Evolutionary conservation across 2,888 invertebrate species (phyloP).

Genomic region (Drosophila birchii): DNA sequence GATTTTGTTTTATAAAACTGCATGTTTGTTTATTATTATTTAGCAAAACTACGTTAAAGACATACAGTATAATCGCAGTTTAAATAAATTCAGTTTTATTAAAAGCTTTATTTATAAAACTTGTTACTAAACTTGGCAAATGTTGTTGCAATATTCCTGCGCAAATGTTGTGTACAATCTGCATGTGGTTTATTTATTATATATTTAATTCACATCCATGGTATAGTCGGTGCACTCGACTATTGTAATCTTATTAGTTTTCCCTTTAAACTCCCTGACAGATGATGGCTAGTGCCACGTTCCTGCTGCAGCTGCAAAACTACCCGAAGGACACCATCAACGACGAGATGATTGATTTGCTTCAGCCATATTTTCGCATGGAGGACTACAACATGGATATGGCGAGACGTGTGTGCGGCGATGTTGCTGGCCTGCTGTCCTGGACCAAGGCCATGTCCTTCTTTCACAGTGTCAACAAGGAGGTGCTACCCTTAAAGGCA

Average conservation of each 20-base stretch:
- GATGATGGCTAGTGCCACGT: slow-evolving; percentile 98
- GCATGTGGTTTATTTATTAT: background rate
- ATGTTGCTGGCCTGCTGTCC: slow-evolving; percentile 96
- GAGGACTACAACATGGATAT: slow-evolving; percentile 99
- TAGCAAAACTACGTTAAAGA: background rate
- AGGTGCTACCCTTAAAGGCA: slow-evolving; percentile 96
- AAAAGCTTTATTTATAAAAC: background rate
- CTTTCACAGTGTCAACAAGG: slow-evolving; percentile 98
- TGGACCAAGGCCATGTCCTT: slow-evolving; percentile 99
- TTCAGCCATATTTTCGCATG: slow-evolving; percentile 96
- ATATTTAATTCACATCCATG: background rate
- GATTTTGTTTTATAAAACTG: too few relatives aligned
- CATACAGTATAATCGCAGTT: too few relatives aligned
- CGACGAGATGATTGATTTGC: slow-evolving; percentile 97
- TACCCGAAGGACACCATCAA: slow-evolving; percentile 98
- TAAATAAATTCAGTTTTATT: background rate
- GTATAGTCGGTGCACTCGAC: slow-evolving; percentile 18
- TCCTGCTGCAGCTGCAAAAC: slow-evolving; percentile 95
- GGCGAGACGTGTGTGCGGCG: slow-evolving; percentile 97
- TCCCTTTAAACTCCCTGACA: slow-evolving; percentile 76
- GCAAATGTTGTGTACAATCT: background rate
- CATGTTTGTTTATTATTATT: too few relatives aligned
- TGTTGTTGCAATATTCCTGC: background rate
- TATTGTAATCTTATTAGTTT: slow-evolving; percentile 2
- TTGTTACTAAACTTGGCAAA: background rate